Base-by-base conservation (phyloP, 1,140 invertebrate species). In the Streblospio benedicti region DNA sequence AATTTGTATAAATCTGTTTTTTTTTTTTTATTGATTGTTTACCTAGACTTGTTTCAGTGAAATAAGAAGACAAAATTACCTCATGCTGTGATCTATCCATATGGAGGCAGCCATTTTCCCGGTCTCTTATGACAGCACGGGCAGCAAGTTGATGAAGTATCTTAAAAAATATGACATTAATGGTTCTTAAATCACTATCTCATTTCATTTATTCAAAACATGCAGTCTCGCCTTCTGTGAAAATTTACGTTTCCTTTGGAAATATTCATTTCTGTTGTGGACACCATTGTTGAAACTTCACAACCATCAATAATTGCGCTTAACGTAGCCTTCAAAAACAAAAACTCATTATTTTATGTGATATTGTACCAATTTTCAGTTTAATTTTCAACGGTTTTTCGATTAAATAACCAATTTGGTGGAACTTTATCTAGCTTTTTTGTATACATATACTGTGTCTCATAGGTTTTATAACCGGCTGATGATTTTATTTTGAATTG, bases 261-360 rank as follows among this genome's bases (percentile, higher is more conserved):
- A 14, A 74, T 70, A 52, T 63, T 70, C 12, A 76, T 65, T 18
- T 75, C 72, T 44, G 71, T 68, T 4, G 74, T 76, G 2, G 72
- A 74, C 0, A 78, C 76, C 47, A 76, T 64, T 12, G 76, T 77
- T 1, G 70, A 70, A 14, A 76, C 71, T 62, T 76, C 71, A 25
- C 70, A 65, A 9, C 71, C 73, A 49, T 66, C 70, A 20, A 77
- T 67, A 1, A 64, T 61, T 27, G 75, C 76, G 51, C 63, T 70
- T 59, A 78, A 57, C 6, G 67, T 71, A 4, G 76, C 76, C 75
- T 78, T 51, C 16, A 25, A 59, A 20, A 51, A 55, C 20, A 57
- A 38, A 59, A 18, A 47, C 27, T 9, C 9, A 47, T 5, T 20
- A 47, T 12, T 18, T 18, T 9, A 9, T 12, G 9, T 41, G 35